Conservation (phyloP, 2,797 vertebrate species). For the Tapera naevia region DNA sequence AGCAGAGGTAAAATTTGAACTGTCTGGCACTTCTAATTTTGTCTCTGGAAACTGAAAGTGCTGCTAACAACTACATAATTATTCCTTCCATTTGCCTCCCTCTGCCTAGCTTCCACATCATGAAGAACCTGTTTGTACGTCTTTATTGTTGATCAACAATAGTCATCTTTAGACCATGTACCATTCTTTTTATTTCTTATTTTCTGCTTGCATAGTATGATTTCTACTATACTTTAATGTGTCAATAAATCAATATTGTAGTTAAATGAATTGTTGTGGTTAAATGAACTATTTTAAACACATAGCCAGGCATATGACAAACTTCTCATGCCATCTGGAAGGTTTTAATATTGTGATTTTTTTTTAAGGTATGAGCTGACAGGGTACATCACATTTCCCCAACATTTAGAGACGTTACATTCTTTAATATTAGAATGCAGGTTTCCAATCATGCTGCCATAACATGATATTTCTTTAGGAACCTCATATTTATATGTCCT, state of each 20-base stretch:
- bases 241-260: slow-evolving; percentile 15
- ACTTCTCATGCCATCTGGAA: slow-evolving; percentile 62
- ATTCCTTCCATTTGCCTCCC: neutral
- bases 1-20: slow-evolving; percentile 47
- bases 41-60: slow-evolving; percentile 23
- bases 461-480: neutral
- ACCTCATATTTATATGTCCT: neutral
- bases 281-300: neutral
- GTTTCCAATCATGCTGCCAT: neutral
- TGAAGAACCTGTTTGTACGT: neutral
- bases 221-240: neutral
- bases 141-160: neutral
- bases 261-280: neutral
- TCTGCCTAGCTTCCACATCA: neutral
- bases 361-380: slow-evolving; percentile 41
- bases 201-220: neutral
- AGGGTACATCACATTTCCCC: slow-evolving; percentile 8
- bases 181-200: neutral
- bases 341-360: slow-evolving; percentile 21
- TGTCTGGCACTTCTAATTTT: slow-evolving; percentile 64
- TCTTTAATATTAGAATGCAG: neutral
- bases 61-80: slow-evolving; percentile 13
- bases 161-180: neutral
- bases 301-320: slow-evolving; percentile 57
- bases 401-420: slow-evolving; percentile 19